Base-by-base conservation (phyloP, 2,888 invertebrate species). In the Opisthograptis luteolata region DNA sequence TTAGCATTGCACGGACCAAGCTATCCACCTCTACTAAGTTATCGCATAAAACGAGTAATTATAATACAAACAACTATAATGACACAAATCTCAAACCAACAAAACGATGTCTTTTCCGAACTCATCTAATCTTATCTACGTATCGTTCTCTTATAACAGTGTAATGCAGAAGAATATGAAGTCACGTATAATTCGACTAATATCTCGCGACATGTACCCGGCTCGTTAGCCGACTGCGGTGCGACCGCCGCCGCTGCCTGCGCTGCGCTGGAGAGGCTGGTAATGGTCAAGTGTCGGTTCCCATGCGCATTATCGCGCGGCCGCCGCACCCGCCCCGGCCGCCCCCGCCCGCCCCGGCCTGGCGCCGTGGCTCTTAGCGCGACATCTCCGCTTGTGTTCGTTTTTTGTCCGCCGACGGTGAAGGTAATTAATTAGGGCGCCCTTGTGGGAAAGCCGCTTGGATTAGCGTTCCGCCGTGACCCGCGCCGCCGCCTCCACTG, bases 341-440 rank as follows among this genome's bases (percentile, higher is more conserved):
- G 53, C 41, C 52, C 44, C 46, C 42, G 10, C 34, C 47, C 49
- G 27, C 41, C 41, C 47, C 42, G 66, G 70, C 66, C 76, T 67
- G 87, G 87, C 87, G 87, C 86, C 87, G 80, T 74, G 64, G 84
- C 84, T 85, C 82, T 87, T 83, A 87, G 80, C 79, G 72, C 77
- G 79, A 84, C 84, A 81, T 79, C 71, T 78, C 70, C 50, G 49
- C 57, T 55, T 55, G 53, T 59, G 51, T 40, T 76, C 59, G 62
- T 81, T 84, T 85, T 86, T 86, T 84, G 48, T 82, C 73, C 77
- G 70, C 68, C 73, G 68, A 66, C 76, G 73, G 73, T 58, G 70
- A 78, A 73, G 79, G 85, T 86, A 86, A 87, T 87, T 87, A 87
- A 87, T 87, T 86, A 84, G 84, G 72, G 68, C 80, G 72, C 73